Evolutionary conservation across 2,797 vertebrate genomes (phyloP), one percentile per base, ranked within the genome.

Genomic region (Aphelocoma californica): DNA sequence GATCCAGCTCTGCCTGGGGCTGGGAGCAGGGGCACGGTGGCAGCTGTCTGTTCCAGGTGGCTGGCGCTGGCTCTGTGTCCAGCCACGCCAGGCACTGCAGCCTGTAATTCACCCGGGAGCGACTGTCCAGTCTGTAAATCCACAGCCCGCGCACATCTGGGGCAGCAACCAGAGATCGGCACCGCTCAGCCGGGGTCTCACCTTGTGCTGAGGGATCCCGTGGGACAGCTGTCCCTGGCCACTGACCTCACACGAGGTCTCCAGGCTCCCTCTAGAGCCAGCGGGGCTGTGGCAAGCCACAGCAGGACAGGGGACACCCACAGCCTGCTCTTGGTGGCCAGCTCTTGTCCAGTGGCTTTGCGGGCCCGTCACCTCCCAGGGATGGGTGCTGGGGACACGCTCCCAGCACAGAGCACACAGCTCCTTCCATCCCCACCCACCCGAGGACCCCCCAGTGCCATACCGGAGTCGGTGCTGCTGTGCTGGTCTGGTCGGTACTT

Each of bases 401-500:
- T 66, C 20, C 64, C 0, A 1, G 38, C 4, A 12, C 4, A 6
- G 44, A 48, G 44, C 31, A 50, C 40, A 5, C 0, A 7, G 28
- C 2, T 69, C 24, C 45, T 8, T 72, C 51, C 34, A 32, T 20
- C 21, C 34, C 47, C 75, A 36, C 25, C 61, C 2, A 0, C 50
- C 57, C 0, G 1, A 48, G 29, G 29, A 13, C 6, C 8, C 10
- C 23, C 29, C 0, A 0, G 32, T 57, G 31, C 21, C 44, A 1
- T 98, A 98, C 98, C 97, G 2, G 85, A 94, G 92, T 67, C 40
- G 1, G 48, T 3, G 45, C 97, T 48, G 78, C 95, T 86, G 48
- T 97, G 88, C 42, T 81, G 93, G 78, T 98, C 97, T 0, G 98
- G 98, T 24, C 95, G 93, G 90, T 98, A 98, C 92, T 96, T 98